phyloP scores from a whole-genome alignment of 2,113 vertebrate genomes.

The Leiothrix lutea region DNA sequence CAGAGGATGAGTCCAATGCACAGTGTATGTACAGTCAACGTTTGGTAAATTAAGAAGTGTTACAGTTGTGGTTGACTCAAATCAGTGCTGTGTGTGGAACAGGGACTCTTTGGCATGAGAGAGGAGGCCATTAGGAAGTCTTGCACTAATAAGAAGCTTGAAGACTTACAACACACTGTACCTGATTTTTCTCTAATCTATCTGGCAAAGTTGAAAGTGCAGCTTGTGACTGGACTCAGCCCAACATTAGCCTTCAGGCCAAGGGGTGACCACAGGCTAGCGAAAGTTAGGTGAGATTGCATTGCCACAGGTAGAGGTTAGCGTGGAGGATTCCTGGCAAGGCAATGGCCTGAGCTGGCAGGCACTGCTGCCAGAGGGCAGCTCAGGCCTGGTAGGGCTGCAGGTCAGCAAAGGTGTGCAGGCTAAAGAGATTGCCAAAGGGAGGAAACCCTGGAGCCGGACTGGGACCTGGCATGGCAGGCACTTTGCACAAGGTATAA shows the following conservation, averaged over 20 bases:
- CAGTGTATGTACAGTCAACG: neutral
- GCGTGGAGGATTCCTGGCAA: neutral
- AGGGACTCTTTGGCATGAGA: neutral
- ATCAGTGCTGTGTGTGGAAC: neutral
- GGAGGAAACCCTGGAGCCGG: rapidly evolving
- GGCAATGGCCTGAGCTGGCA: neutral
- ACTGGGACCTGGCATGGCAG: neutral
- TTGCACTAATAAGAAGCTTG: neutral
- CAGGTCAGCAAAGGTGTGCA: neutral
- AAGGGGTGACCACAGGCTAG: neutral
- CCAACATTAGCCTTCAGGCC: neutral
- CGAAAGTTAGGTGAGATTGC: neutral
- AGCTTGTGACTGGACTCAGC: neutral
- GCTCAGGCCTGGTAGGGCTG: rapidly evolving
- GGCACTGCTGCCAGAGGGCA: neutral
- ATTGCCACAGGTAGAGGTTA: no score
- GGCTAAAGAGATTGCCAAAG: neutral
- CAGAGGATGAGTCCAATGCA: neutral
- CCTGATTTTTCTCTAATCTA: neutral
- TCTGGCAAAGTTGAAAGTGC: neutral
- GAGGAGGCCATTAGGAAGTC: neutral
- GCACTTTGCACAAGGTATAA: neutral
- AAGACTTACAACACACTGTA: neutral
- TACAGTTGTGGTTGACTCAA: neutral
- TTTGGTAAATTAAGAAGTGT: neutral